Evolutionary conservation across 2,113 vertebrate genomes (phyloP), one percentile per base, ranked within the genome.

Genomic region (Aphyosemion australe): DNA sequence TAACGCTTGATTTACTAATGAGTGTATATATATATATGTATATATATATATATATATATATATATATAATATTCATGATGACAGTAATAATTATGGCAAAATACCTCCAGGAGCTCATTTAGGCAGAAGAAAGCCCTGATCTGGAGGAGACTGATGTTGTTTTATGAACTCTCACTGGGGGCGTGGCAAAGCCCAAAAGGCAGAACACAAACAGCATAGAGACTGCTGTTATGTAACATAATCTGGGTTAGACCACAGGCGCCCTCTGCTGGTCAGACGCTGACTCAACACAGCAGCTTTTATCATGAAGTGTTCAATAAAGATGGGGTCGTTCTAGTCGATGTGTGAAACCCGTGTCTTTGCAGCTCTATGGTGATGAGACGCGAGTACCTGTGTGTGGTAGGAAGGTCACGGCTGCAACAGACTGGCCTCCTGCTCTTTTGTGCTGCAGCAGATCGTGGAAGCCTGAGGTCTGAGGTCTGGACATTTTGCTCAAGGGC

Each of bases 401-500:
- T 13, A 86, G 55, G 78, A 90, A 90, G 68, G 88, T 82, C 88
- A 90, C 79, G 74, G 84, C 72, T 26, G 82, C 80, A 7, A 83
- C 65, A 6, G 86, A 60, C 61, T 83, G 86, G 72, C 76, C 20
- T 0, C 64, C 61, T 6, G 83, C 64, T 75, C 82, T 87, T 68
- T 82, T 70, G 58, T 84, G 86, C 70, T 80, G 87, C 1, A 34
- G 78, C 1, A 83, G 20, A 15, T 95, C 94, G 73, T 85, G 89
- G 77, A 88, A 88, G 10, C 84, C 31, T 21, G 89, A 45, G 34
- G 84, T 8, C 81, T 86, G 82, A 68, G 79, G 92, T 51, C 65
- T 90, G 61, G 89, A 46, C 60, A 82, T 50, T 75, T 91, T 98
- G 88, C 88, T 65, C 34, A 93, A 93, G 47, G 90, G 70, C 42